phyloP scores from a whole-genome alignment of 1,140 invertebrate genomes.

The Solenopsis invicta region DNA sequence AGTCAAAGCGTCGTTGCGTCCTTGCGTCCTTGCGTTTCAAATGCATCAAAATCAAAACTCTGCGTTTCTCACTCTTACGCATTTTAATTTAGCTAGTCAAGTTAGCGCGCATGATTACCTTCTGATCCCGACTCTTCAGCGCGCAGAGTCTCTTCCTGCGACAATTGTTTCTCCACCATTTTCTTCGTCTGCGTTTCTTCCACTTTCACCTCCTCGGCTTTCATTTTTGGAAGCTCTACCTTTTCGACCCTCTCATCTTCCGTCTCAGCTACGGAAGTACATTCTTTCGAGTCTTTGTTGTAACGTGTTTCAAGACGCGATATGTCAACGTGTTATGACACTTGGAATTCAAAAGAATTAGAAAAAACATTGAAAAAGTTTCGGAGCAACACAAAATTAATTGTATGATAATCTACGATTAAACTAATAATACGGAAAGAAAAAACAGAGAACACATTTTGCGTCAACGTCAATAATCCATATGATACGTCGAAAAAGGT shows the following conservation, averaged over 20 bases:
- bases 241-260: slow-evolving; percentile 83
- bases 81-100: background rate
- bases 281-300: slow-evolving; percentile 70
- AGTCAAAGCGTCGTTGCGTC: slow-evolving; percentile 22
- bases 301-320: slow-evolving; percentile 49
- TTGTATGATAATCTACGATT: slow-evolving; percentile 17
- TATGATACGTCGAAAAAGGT: slow-evolving; percentile 22
- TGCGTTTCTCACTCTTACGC: slow-evolving; percentile 27
- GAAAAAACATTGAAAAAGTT: background rate
- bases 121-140: slow-evolving; percentile 82
- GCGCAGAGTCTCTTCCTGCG: slow-evolving; percentile 74
- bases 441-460: slow-evolving; percentile 27
- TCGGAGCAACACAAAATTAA: slow-evolving; percentile 6
- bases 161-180: slow-evolving; percentile 77
- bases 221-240: slow-evolving; percentile 75
- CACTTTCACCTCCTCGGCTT: slow-evolving; percentile 45
- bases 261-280: slow-evolving; percentile 85
- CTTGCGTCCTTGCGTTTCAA: slow-evolving; percentile 30
- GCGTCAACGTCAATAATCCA: slow-evolving; percentile 59
- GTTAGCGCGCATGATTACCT: slow-evolving; percentile 80
- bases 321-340: slow-evolving; percentile 23
- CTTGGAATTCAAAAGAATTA: slow-evolving; percentile 15
- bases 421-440: background rate
- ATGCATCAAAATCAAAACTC: slow-evolving; percentile 36
- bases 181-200: slow-evolving; percentile 75